Base-by-base conservation (phyloP, 2,113 vertebrate genomes). In the Peucedramus taeniatus region DNA sequence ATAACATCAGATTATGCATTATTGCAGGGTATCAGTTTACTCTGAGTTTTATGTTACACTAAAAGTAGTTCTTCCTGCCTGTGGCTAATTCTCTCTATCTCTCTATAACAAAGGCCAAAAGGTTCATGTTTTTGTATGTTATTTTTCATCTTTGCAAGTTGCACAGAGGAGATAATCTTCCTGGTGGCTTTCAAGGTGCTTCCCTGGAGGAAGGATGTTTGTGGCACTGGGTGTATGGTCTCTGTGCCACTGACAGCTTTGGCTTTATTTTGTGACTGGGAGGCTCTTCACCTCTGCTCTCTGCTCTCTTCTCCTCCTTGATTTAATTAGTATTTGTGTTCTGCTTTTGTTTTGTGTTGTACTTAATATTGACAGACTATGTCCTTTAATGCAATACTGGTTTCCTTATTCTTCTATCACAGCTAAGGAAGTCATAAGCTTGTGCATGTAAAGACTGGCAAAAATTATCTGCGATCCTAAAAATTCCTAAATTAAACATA, bases 111-210 rank as follows among this genome's bases (percentile, higher is more conserved):
- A 83, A 79, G 31, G 13, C 49, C n/a, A 39, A 69, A 86, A n/a
- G 2, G 0, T 8, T 60, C 1, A 0, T 60, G 33, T 0, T 40
- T 92, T 91, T 83, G 4, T 81, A 5, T 1, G 3, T 61, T 83
- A 5, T 50, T 83, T 91, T 83, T 64, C 50, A 59, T 40, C 63
- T 23, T 80, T 86, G 39, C 47, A 70, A 83, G n/a, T 28, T 84
- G 56, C 80, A 51, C 77, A 51, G 40, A 50, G 31, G 39, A 78
- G 40, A 84, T 33, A 37, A 37, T 61, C 33, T 77, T 87, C 56
- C 39, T 53, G 39, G 47, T 78, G 65, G 23, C 45, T 95, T 90
- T 76, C 37, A 28, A 23, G 78, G 44, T 5, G 3, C 33, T 72
- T 57, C 39, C 50, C n/a, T 72, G 81, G 49, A 37, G 49, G 40